Base-by-base conservation (phyloP, 2,113 vertebrate species). In the Bombycilla garrulus region DNA sequence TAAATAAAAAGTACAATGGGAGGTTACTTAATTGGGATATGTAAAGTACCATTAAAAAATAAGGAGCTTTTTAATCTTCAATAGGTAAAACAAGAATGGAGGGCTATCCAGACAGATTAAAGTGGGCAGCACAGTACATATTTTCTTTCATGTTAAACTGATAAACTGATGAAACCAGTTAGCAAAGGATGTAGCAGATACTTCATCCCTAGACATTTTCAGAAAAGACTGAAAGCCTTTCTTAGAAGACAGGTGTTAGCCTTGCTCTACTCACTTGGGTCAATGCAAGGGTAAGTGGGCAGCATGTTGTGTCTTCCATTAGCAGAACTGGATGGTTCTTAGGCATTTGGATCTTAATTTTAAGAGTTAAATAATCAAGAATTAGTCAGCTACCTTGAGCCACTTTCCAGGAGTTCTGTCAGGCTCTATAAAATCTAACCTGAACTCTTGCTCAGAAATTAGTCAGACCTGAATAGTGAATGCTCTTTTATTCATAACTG, bases 21-120 rank as follows among this genome's bases (percentile, higher is more conserved):
- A 85, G 66, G 73, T 95, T 91, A 65, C 74, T 91, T 85, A 76
- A 90, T 80, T 81, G 92, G 73, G 42, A 9, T 79, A 85, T 77
- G 17, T 79, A 69, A 91, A 82, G 67, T 65, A 77, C 31, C 25
- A 42, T 47, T 71, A 51, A 88, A 81, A 89, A 71, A 50, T 50
- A 72, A 64, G 51, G 15, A 11, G 4, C 19, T 72, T 82, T 71
- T 89, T 71, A 56, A 35, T 89, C 36, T 65, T 40, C 50, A 36
- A 74, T 50, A 7, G 23, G 12, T 69, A 51, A 58, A 88, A 54
- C 17, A 53, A 23, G 66, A 90, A 28, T 31, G 36, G 53, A 56
- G 11, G 15, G 36, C 19, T 86, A 48, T 23, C 25, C 54, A 38
- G 31, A 14, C 12, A 40, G 33, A 31, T 79, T 71, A 51, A 72